A percentile compares a stretch with the other conserved stretches of the same genome.
These are phyloP conservation scores for Tyria jacobaeae DNA, from an alignment of 2,888 invertebrate species.

Conservation along the genomic window DNA sequence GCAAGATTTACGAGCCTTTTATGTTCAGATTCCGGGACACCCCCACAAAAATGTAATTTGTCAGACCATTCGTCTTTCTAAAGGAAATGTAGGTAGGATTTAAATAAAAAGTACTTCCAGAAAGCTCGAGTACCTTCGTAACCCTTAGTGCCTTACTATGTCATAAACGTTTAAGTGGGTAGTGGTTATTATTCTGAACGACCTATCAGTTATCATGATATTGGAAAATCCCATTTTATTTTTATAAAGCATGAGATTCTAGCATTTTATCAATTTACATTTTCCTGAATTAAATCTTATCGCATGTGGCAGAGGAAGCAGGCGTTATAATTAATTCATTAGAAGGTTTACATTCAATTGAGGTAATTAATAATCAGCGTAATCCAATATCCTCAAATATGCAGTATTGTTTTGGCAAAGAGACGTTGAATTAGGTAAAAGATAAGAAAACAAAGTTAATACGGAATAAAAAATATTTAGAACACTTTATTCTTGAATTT, in stretches of 20 bases:
- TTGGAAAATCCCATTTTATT: slow-evolving; percentile 13
- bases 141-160: slow-evolving; percentile 5
- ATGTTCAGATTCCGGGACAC: slow-evolving; percentile 65
- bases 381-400: not conserved
- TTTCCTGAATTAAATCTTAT: slow-evolving; percentile 31
- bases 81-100: slow-evolving; percentile 53
- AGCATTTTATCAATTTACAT: slow-evolving; percentile 30
- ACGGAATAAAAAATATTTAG: no score
- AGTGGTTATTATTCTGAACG: slow-evolving; percentile 13
- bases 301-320: slow-evolving; percentile 22
- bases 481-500: no score
- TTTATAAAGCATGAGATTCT: slow-evolving; percentile 19
- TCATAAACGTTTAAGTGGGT: slow-evolving; percentile 15
- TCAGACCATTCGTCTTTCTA: slow-evolving; percentile 56
- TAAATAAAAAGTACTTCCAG: slow-evolving; percentile 34
- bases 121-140: slow-evolving; percentile 4
- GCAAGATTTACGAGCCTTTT: slow-evolving; percentile 68
- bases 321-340: not conserved
- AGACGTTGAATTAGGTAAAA: no score
- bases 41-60: slow-evolving; percentile 71
- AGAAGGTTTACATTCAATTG: not conserved
- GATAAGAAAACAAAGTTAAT: no score
- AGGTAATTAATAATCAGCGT: not conserved
- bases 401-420: not conserved
- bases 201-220: slow-evolving; percentile 13